These are phyloP conservation scores for Heliconius hermathena DNA, from an alignment of 1,140 invertebrate species.

Conservation along the genomic window DNA sequence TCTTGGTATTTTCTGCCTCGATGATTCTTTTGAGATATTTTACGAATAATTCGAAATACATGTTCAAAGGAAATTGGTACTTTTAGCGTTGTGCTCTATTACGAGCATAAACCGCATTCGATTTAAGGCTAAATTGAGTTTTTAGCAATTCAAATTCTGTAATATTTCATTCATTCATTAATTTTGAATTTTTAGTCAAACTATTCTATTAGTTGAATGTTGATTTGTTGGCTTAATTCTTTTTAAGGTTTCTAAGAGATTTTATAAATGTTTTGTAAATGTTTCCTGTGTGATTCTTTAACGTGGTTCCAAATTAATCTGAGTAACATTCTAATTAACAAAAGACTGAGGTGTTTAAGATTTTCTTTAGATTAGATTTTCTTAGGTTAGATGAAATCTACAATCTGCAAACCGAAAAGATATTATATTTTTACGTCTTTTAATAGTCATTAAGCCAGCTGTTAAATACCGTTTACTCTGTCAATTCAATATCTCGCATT, in stretches of 20 bases:
- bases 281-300: too few relatives aligned
- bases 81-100: conserved; percentile 14
- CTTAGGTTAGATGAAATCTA: too few relatives aligned
- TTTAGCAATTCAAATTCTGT: neutral
- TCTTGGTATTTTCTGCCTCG: conserved; percentile 24
- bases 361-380: too few relatives aligned
- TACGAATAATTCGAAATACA: conserved; percentile 17
- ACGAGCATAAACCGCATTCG: conserved; percentile 12
- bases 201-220: too few relatives aligned
- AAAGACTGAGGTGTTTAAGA: too few relatives aligned
- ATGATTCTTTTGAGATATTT: conserved; percentile 17
- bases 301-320: too few relatives aligned
- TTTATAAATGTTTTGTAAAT: too few relatives aligned
- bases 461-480: neutral
- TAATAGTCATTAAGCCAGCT: neutral
- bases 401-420: too few relatives aligned
- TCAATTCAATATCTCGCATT: neutral
- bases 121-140: conserved; percentile 1
- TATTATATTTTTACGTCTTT: neutral
- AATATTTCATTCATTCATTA: neutral
- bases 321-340: too few relatives aligned
- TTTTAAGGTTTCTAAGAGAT: too few relatives aligned
- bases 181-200: neutral
- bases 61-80: conserved; percentile 26
- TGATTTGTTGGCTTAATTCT: too few relatives aligned